A percentile compares a stretch with the other conserved stretches of the same genome.
Evolutionary conservation across 2,113 vertebrate genomes (phyloP).

Genomic region (Malurus melanocephalus): DNA sequence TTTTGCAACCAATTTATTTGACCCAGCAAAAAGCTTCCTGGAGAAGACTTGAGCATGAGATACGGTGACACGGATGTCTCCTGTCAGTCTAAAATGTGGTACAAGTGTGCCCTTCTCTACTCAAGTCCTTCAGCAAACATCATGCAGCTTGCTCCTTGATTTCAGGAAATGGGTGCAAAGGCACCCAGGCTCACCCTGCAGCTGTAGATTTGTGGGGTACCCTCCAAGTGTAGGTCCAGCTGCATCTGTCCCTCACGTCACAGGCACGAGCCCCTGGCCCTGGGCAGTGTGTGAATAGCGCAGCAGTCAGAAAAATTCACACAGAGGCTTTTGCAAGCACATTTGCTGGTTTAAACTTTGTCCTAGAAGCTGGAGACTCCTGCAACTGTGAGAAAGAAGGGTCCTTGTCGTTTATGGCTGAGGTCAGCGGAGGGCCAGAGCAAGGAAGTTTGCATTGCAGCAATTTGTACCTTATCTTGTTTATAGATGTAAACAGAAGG

Average conservation of each 20-base stretch:
- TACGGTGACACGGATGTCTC: not conserved
- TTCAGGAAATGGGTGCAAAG: not conserved
- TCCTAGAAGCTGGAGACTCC: not conserved
- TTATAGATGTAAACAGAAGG: constrained; percentile 59
- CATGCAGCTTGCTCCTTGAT: not conserved
- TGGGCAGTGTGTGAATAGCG: rapidly evolving
- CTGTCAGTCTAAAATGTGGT: not conserved
- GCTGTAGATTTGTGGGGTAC: not conserved
- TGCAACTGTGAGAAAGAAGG: constrained; percentile 1
- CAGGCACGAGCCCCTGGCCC: not conserved
- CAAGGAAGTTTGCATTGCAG: constrained; percentile 60
- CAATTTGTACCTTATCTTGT: constrained; percentile 63
- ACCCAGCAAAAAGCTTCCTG: not conserved
- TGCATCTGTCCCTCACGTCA: not conserved
- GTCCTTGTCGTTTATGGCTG: constrained; percentile 15
- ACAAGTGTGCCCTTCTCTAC: not conserved
- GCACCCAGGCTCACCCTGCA: not conserved
- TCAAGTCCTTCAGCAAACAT: not conserved
- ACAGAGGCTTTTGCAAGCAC: not conserved
- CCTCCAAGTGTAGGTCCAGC: not conserved
- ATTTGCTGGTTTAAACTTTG: not conserved
- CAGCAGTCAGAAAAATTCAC: not conserved
- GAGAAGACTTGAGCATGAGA: not conserved
- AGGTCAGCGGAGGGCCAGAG: constrained; percentile 49
- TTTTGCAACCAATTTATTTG: constrained; percentile 15